Evolutionary conservation across 2,888 invertebrate genomes (phyloP), one percentile per base, ranked within the genome.

Genomic region (Diloba caeruleocephala): DNA sequence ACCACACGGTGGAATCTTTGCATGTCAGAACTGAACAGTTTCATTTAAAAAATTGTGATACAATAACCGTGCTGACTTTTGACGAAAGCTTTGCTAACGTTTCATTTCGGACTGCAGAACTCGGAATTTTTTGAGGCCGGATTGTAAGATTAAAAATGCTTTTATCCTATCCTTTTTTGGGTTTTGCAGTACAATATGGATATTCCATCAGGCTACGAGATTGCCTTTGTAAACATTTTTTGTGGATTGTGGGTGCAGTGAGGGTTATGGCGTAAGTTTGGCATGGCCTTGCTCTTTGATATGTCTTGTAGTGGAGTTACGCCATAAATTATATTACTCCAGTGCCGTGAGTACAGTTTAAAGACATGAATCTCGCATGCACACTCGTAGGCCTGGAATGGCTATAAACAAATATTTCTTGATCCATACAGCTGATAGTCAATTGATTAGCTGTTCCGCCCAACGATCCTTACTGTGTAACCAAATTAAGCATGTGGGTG

Each of bases 81-180:
- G 32, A 28, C 19, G 25, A 29, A 17, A 49, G 10, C 21, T 39
- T 37, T 15, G 39, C 19, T 29, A 32, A 15, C 55, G 13, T 32
- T 42, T 33, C 56, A 39, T 51, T 23, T 17, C 15, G 49, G 19
- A 38, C 36, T 50, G 34, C 37, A 25, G 28, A 26, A 39, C 23
- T 0, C 8, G 7, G 1, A 23, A 3, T 9, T 19, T 34, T 55
- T 63, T 21, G 12, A 62, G 10, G 26, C 26, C 14, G 33, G 15
- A 37, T 50, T 36, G 39, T 48, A 19, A 14, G 36, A 60, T 26
- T 60, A 31, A 21, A 44, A 55, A 33, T 62, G 33, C 33, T 61
- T 65, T 53, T 48, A 60, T 38, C 10, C 17, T 1, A 19, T 5
- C 0, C 15, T 46, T 63, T 51, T 51, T 36, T 12, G 3, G 0